Percentiles rank a stretch among this genome's conserved stretches.
Conservation (phyloP, 2,113 vertebrate species). For the Hippoglossus stenolepis region DNA sequence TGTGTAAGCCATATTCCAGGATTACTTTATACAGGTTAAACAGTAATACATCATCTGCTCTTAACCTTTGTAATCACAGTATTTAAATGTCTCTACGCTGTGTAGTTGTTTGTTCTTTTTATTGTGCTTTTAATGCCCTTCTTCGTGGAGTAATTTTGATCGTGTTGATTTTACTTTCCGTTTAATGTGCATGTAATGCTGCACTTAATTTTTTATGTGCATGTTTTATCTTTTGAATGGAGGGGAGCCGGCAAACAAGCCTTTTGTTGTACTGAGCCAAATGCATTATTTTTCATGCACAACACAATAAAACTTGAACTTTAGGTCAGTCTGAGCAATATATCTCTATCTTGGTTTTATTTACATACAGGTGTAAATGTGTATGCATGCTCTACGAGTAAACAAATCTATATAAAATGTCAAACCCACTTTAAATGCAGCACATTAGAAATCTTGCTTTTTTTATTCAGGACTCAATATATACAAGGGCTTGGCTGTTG, state of each 20-base stretch:
- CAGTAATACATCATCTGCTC: not conserved
- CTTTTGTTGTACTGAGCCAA: not conserved
- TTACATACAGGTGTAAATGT: not conserved
- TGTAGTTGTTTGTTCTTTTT: constrained; percentile 1
- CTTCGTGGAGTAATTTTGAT: not conserved
- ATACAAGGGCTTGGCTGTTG: not conserved
- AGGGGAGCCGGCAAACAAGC: not conserved
- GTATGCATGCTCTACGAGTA: not conserved
- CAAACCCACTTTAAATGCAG: constrained; percentile 22
- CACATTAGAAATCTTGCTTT: constrained; percentile 6
- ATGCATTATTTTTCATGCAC: constrained; percentile 20
- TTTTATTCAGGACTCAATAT: not conserved
- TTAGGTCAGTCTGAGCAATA: constrained; percentile 13
- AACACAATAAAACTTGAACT: constrained; percentile 19
- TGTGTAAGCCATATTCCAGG: not conserved
- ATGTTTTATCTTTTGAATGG: constrained; percentile 6
- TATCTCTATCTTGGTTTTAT: not conserved
- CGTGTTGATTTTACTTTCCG: not conserved
- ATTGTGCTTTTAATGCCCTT: not conserved
- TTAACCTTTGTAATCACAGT: not conserved
- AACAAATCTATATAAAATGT: constrained; percentile 7
- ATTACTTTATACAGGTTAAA: not conserved
- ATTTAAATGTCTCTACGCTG: not conserved
- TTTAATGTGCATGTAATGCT: not conserved
- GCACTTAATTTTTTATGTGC: not conserved